These are phyloP conservation scores for Andrena camellia DNA, from an alignment of 2,888 invertebrate genomes.

Conservation along the genomic window DNA sequence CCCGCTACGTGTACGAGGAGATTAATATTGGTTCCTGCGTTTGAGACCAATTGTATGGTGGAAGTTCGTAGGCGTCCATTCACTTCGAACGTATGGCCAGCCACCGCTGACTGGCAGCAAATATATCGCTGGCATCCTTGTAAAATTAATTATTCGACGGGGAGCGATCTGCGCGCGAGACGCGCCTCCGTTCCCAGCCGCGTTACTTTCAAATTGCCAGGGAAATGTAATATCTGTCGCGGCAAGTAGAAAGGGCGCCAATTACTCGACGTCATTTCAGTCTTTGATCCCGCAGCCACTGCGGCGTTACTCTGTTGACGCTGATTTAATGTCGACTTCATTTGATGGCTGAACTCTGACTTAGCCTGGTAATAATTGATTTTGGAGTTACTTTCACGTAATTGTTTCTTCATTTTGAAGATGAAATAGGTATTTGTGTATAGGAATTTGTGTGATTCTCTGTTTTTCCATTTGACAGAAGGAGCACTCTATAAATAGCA, in stretches of 20 bases:
- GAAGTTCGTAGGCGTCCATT: conserved; percentile 38
- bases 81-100: conserved; percentile 1
- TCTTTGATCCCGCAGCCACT: background rate
- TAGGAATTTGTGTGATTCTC: too few relatives aligned
- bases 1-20: conserved; percentile 36
- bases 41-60: conserved; percentile 52
- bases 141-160: conserved; percentile 22
- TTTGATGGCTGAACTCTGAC: background rate
- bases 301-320: background rate
- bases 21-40: conserved; percentile 56
- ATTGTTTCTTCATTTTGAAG: too few relatives aligned
- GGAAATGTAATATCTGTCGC: background rate
- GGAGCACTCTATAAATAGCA: too few relatives aligned
- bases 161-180: background rate
- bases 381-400: too few relatives aligned
- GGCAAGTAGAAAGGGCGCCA: background rate
- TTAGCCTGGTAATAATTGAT: background rate
- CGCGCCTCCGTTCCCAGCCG: background rate
- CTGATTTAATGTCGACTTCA: background rate
- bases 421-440: too few relatives aligned
- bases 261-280: background rate
- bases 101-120: background rate
- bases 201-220: background rate
- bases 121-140: conserved; percentile 15
- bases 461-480: too few relatives aligned